Conservation (phyloP, 2,113 vertebrate species). For the Papio anubis region DNA sequence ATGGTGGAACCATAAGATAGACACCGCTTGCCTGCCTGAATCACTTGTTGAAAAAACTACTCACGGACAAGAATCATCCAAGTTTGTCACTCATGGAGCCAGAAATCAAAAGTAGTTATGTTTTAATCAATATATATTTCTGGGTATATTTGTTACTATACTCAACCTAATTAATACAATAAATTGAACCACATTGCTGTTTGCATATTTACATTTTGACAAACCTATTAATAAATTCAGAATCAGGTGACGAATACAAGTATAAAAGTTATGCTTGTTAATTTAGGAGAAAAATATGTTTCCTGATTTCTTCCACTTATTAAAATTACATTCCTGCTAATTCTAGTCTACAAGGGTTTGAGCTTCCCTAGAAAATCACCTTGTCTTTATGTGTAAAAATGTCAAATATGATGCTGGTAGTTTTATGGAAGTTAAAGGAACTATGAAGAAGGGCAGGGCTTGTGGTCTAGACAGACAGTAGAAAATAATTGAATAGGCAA, state of each 20-base stretch:
- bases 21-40: neutral
- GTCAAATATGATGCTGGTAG: neutral
- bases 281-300: neutral
- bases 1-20: neutral
- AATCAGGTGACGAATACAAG: neutral
- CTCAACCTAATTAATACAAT: neutral
- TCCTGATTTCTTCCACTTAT: neutral
- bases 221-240: neutral
- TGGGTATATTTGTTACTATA: neutral
- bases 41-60: neutral
- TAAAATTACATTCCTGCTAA: neutral
- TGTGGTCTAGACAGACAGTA: neutral
- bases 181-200: neutral
- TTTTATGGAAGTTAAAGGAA: neutral
- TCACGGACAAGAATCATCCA: neutral
- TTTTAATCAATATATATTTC: neutral
- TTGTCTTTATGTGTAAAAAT: neutral
- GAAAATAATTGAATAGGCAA: neutral
- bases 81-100: neutral
- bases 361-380: neutral
- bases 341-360: neutral
- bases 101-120: neutral
- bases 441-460: neutral
- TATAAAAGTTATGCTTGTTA: neutral
- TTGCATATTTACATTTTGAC: neutral